These are phyloP conservation scores for Morpho achilles DNA, from an alignment of 2,888 invertebrate species.

Conservation along the genomic window DNA sequence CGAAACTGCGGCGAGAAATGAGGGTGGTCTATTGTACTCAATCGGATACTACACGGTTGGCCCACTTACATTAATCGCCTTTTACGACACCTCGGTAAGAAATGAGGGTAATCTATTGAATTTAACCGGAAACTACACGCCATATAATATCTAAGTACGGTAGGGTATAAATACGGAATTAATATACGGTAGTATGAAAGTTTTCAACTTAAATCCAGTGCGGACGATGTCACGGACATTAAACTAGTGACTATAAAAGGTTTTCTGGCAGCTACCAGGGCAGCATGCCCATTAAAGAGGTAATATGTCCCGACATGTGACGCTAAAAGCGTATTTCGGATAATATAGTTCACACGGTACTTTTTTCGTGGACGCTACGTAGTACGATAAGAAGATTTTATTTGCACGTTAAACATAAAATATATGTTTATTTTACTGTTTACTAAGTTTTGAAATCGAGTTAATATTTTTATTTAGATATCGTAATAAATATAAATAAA, in stretches of 20 bases:
- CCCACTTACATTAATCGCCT: no score
- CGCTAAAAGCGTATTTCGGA: slow-evolving; percentile 13
- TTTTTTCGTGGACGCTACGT: slow-evolving; percentile 1
- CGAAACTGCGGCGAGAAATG: no score
- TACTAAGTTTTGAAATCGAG: neutral
- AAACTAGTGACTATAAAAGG: slow-evolving; percentile 12
- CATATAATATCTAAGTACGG: no score
- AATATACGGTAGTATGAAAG: neutral
- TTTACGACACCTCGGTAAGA: no score
- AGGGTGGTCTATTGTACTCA: no score
- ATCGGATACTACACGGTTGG: no score
- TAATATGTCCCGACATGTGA: slow-evolving; percentile 13
- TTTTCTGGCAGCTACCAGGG: slow-evolving; percentile 8
- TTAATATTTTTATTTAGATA: no score
- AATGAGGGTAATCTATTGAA: no score
- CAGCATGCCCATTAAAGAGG: slow-evolving; percentile 7
- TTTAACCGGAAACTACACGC: no score
- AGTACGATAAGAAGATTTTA: neutral
- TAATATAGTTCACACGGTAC: slow-evolving; percentile 4
- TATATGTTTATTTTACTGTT: neutral
- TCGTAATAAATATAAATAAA: no score
- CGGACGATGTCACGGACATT: slow-evolving; percentile 7
- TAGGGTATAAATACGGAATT: no score
- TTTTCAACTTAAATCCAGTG: slow-evolving; percentile 3
- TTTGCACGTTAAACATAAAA: neutral